Conservation (phyloP, 2,888 invertebrate species). For the Tethea ocularis region DNA sequence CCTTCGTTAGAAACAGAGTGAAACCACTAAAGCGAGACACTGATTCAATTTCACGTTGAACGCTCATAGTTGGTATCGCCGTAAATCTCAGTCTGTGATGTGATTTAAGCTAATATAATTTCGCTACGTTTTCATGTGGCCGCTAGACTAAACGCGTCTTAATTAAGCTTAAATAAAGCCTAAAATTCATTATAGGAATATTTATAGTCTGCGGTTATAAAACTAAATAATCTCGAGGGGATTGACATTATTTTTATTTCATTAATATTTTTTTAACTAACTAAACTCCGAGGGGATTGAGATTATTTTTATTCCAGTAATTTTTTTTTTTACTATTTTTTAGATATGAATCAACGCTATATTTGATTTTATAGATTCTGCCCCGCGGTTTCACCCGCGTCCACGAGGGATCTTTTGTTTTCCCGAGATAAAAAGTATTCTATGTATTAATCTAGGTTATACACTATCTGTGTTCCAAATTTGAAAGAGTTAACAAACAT, state of each 20-base stretch:
- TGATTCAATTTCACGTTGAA: slow-evolving; percentile 76
- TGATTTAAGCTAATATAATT: slow-evolving; percentile 83
- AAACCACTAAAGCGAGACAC: slow-evolving; percentile 70
- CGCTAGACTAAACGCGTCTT: slow-evolving; percentile 66
- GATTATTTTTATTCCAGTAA: no score
- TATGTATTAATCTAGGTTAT: no score
- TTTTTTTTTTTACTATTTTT: no score
- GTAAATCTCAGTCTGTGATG: slow-evolving; percentile 76
- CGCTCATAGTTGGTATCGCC: slow-evolving; percentile 57
- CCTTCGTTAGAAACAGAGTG: slow-evolving; percentile 56
- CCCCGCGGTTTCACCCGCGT: no score
- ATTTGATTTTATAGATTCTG: no score
- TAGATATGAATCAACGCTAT: no score
- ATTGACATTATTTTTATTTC: background rate
- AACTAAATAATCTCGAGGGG: background rate
- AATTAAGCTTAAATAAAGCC: slow-evolving; percentile 48
- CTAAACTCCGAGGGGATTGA: no score
- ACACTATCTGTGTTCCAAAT: no score
- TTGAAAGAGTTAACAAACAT: no score
- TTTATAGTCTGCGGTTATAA: background rate
- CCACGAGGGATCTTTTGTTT: no score
- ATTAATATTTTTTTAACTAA: no score
- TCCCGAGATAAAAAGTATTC: no score
- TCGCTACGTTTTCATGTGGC: slow-evolving; percentile 60
- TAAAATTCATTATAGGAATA: background rate